Base-by-base conservation (phyloP, 2,888 invertebrate species). In the Meteorus colon region DNA sequence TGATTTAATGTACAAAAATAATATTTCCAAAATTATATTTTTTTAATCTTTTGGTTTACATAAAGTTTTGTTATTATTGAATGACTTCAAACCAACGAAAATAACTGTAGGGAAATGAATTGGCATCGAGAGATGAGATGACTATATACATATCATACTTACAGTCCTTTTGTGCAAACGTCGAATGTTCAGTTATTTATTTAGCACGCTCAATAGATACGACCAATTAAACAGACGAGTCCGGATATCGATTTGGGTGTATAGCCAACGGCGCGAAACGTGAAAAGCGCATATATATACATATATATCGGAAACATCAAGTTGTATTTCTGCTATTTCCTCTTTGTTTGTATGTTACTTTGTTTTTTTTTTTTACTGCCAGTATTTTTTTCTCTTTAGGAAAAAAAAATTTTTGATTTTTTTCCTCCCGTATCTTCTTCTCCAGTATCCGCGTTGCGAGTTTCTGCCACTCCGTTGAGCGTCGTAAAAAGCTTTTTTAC, bases 401-500 rank as follows among this genome's bases (percentile, higher is more conserved):
- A n/a, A 24, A 55, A 55, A 55, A 4, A 55, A 55, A 55, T n/a
- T n/a, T n/a, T 51, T 34, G 48, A 48, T 29, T 41, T 62, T 60
- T 24, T 45, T 41, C 51, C 10, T 27, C 37, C 29, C 19, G 45
- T 34, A 34, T 65, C 24, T 65, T 34, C 67, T 51, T 27, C 45
- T 63, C 37, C 67, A 10, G 27, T 69, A 34, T 48, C 60, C 31
- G 6, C 59, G 41, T 41, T 45, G n/a, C 66, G 24, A 29, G 45
- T n/a, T 55, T 51, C 66, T 55, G 51, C 14, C 70, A 55, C 27
- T 55, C 41, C 62, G 70, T 70, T 41, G 48, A 63, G 34, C 69
- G 41, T 75, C 75, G 75, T 70, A 75, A 75, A 75, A 75, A 75
- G 75, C 75, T 75, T 75, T 75, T 70, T 70, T 70, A 75, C 75